Conservation (phyloP, 2,113 vertebrate genomes). For the Oreochromis tanganicae region DNA sequence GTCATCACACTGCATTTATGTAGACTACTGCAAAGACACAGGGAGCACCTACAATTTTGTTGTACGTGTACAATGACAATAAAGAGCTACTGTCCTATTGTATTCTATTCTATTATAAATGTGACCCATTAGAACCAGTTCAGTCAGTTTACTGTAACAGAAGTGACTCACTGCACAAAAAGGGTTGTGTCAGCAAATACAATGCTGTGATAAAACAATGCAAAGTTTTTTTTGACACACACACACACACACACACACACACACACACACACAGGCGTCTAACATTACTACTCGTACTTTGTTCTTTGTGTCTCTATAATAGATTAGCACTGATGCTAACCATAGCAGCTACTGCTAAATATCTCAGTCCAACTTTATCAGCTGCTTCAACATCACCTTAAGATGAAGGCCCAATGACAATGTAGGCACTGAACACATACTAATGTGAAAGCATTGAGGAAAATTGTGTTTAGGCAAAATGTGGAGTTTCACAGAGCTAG, state of each 20-base stretch:
- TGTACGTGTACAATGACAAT: not conserved
- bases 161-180: not conserved
- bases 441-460: not conserved
- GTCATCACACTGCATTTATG: not conserved
- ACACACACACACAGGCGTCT: not conserved
- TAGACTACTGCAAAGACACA: not conserved
- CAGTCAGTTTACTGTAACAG: not conserved
- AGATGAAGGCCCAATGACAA: not conserved
- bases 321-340: not conserved
- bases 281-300: not conserved
- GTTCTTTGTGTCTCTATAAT: not conserved
- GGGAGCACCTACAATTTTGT: not conserved
- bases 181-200: not conserved
- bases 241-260: too few species aligned
- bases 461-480: not conserved
- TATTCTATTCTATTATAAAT: not conserved
- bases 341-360: not conserved
- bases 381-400: not conserved
- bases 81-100: not conserved
- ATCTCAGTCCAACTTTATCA: not conserved
- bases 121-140: rapidly evolving
- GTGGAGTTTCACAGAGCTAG: not conserved
- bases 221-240: too few species aligned
- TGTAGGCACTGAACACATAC: rapidly evolving
- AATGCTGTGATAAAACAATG: not conserved